phyloP scores from a whole-genome alignment of 1,140 invertebrate species.

The Antheraea pernyi region DNA sequence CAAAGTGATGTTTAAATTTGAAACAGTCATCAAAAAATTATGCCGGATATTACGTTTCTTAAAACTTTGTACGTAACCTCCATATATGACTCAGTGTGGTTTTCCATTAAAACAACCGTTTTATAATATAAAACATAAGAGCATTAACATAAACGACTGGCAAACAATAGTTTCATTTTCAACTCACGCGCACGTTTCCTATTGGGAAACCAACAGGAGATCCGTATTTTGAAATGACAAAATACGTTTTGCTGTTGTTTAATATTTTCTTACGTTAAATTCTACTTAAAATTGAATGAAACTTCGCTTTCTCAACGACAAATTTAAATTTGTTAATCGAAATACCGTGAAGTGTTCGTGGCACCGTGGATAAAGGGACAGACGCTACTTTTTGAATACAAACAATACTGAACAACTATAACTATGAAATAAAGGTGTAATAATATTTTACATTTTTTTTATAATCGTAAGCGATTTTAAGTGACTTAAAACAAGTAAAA shows the following conservation, averaged over 20 bases:
- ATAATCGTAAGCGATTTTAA: no score
- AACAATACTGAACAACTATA: slow-evolving; percentile 25
- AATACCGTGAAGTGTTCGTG: slow-evolving; percentile 63
- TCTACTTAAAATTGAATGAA: not conserved
- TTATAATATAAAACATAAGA: slow-evolving; percentile 28
- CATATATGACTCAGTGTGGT: slow-evolving; percentile 33
- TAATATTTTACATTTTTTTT: not conserved
- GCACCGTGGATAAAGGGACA: slow-evolving; percentile 69
- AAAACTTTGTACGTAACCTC: slow-evolving; percentile 30
- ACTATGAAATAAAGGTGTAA: not conserved
- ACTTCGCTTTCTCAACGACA: not conserved
- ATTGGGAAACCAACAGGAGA: slow-evolving; percentile 58
- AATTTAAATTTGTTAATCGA: slow-evolving; percentile 23
- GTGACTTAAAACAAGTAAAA: no score
- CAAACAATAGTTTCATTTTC: slow-evolving; percentile 49
- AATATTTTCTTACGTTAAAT: slow-evolving; percentile 5
- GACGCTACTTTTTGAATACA: slow-evolving; percentile 49
- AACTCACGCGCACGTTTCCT: slow-evolving; percentile 56
- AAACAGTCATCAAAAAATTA: not conserved
- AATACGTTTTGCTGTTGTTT: slow-evolving; percentile 5
- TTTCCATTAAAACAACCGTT: slow-evolving; percentile 36
- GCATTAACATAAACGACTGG: slow-evolving; percentile 55
- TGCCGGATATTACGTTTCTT: slow-evolving; percentile 18
- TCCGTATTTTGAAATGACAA: slow-evolving; percentile 42
- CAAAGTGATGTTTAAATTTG: not conserved